Evolutionary conservation across 2,113 vertebrate species (phyloP).

Genomic region (Calyptomena viridis): DNA sequence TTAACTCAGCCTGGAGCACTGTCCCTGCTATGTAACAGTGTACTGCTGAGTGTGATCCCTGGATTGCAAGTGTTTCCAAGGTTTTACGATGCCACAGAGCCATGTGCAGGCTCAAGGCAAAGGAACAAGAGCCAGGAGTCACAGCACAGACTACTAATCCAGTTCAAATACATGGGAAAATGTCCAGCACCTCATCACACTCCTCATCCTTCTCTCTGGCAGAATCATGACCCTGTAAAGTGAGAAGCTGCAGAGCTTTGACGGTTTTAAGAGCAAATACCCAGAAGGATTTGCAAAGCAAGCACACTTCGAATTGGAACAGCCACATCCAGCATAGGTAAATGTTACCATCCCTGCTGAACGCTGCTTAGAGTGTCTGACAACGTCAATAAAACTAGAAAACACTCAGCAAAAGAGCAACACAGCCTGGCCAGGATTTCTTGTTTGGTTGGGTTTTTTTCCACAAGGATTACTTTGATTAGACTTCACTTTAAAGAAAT

Average conservation of each 20-base stretch:
- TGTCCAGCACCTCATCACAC: constrained; percentile 4
- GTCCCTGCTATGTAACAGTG: neutral
- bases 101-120: neutral
- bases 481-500: neutral
- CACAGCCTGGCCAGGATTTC: neutral
- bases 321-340: neutral
- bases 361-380: neutral
- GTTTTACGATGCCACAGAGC: neutral
- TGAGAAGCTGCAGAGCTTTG: constrained; percentile 29
- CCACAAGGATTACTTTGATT: neutral
- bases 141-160: neutral
- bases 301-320: neutral
- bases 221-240: constrained; percentile 3
- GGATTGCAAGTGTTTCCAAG: neutral
- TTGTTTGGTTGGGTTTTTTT: fast-evolving
- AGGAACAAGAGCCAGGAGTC: constrained; percentile 5
- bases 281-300: constrained; percentile 29
- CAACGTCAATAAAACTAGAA: neutral
- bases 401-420: neutral
- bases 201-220: neutral
- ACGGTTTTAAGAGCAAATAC: constrained; percentile 23
- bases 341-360: neutral
- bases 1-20: neutral
- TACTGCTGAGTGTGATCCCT: neutral
- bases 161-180: constrained; percentile 7